phyloP scores from a whole-genome alignment of 1,140 invertebrate genomes.

The Neodiprion pinetum region DNA sequence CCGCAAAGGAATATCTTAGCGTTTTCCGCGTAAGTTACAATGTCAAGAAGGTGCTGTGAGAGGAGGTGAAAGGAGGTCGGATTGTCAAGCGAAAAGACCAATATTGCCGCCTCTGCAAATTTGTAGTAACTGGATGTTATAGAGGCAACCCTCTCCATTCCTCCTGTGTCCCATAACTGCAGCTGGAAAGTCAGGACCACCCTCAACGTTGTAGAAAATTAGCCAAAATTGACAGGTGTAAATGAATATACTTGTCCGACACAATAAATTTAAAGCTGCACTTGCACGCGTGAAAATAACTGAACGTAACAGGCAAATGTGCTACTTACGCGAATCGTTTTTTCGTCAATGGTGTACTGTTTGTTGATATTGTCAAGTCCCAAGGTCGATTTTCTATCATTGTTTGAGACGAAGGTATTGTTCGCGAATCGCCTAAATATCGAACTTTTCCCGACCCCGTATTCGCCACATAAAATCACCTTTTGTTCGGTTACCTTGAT shows the following conservation, averaged over 20 bases:
- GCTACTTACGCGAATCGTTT: conserved; percentile 76
- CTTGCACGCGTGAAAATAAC: no score
- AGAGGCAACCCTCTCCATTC: conserved; percentile 93
- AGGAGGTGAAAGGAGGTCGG: conserved; percentile 90
- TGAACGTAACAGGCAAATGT: no score
- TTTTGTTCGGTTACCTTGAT: conserved; percentile 88
- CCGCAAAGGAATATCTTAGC: conserved; percentile 93
- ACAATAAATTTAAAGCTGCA: no score
- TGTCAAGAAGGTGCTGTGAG: conserved; percentile 88
- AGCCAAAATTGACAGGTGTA: not conserved
- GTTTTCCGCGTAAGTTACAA: conserved; percentile 91
- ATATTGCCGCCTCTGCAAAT: conserved; percentile 89
- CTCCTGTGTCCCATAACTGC: conserved; percentile 92
- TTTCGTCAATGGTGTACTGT: conserved; percentile 75
- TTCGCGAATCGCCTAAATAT: conserved; percentile 90
- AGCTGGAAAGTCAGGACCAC: conserved; percentile 66
- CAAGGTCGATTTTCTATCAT: conserved; percentile 85
- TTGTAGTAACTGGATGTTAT: conserved; percentile 94
- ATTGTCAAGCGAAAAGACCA: conserved; percentile 91
- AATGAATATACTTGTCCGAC: not conserved
- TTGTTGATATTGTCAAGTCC: conserved; percentile 91
- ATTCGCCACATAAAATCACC: conserved; percentile 94
- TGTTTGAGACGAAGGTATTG: conserved; percentile 82
- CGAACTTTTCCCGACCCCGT: conserved; percentile 94
- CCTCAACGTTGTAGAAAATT: not conserved